Percentiles rank a stretch among this genome's conserved stretches.
phyloP scores from a whole-genome alignment of 2,888 invertebrate species.

The Anodontia alba region DNA sequence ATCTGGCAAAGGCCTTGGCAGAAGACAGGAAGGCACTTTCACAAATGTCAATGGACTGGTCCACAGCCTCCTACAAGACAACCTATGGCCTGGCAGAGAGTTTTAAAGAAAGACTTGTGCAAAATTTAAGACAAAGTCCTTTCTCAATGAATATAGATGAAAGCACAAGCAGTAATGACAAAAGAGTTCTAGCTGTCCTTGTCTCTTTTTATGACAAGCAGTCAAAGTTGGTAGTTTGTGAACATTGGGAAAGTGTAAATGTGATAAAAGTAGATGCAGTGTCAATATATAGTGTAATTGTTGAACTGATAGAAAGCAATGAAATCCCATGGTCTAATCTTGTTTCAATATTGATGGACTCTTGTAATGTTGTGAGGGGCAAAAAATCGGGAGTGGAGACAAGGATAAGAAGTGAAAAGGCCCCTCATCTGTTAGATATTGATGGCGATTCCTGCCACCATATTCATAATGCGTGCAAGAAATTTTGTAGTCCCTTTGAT shows the following conservation, averaged over 20 bases:
- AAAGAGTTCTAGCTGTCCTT: conserved; percentile 45
- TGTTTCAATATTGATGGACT: conserved; percentile 64
- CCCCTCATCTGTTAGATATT: conserved; percentile 66
- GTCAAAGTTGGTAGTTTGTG: conserved; percentile 32
- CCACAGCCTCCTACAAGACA: conserved; percentile 51
- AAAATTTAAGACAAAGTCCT: conserved; percentile 6
- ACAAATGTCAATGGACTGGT: conserved; percentile 42
- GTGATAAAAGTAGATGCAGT: conserved; percentile 43
- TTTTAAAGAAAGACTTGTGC: background rate
- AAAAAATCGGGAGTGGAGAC: conserved; percentile 63
- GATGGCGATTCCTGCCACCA: conserved; percentile 70
- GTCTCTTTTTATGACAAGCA: conserved; percentile 32
- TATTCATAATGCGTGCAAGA: conserved; percentile 64
- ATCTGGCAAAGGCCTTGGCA: conserved; percentile 44
- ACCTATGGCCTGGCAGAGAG: conserved; percentile 33
- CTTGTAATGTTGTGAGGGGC: conserved; percentile 66
- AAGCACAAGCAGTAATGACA: conserved; percentile 47
- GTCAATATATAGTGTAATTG: background rate
- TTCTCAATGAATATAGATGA: conserved; percentile 60
- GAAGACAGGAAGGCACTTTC: conserved; percentile 44
- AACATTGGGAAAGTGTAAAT: conserved; percentile 49
- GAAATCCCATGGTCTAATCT: conserved; percentile 65
- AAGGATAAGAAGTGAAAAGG: conserved; percentile 44
- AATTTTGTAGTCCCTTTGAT: conserved; percentile 58
- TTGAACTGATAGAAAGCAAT: conserved; percentile 41